phyloP scores from a whole-genome alignment of 2,113 vertebrate species.

The Eretmodus cyanostictus region DNA sequence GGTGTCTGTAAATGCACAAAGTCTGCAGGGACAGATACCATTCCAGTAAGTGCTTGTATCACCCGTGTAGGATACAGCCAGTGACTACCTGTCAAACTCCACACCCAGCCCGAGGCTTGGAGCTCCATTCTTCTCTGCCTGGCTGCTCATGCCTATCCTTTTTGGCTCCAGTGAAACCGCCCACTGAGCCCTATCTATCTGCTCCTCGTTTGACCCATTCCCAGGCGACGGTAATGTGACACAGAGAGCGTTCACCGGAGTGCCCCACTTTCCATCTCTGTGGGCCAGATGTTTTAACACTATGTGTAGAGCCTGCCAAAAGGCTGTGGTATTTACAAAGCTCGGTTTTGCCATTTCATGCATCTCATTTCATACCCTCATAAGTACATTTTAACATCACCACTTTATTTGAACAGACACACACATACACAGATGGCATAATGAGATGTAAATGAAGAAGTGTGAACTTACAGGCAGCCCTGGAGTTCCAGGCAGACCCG shows the following conservation, averaged over 20 bases:
- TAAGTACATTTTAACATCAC: neutral
- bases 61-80: constrained; percentile 20
- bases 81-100: constrained; percentile 42
- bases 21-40: constrained; percentile 70
- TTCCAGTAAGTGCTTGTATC: constrained; percentile 17
- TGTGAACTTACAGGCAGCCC: constrained; percentile 60
- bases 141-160: constrained; percentile 41
- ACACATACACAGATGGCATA: neutral
- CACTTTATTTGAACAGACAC: neutral
- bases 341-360: neutral
- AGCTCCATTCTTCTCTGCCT: constrained; percentile 13
- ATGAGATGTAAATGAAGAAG: constrained; percentile 20
- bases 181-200: constrained; percentile 42
- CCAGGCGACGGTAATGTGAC: constrained; percentile 31
- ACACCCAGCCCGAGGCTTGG: neutral
- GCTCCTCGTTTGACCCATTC: constrained; percentile 40
- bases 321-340: constrained; percentile 35
- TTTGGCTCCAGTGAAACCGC: neutral
- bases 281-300: constrained; percentile 36
- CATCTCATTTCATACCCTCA: neutral
- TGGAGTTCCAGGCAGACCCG: constrained; percentile 46
- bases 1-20: constrained; percentile 57
- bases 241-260: constrained; percentile 42
- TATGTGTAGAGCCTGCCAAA: neutral
- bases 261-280: constrained; percentile 68